Evolutionary conservation across 2,797 vertebrate genomes (phyloP), one percentile per base, ranked within the genome.

Genomic region (Oreonectes daqikongensis): DNA sequence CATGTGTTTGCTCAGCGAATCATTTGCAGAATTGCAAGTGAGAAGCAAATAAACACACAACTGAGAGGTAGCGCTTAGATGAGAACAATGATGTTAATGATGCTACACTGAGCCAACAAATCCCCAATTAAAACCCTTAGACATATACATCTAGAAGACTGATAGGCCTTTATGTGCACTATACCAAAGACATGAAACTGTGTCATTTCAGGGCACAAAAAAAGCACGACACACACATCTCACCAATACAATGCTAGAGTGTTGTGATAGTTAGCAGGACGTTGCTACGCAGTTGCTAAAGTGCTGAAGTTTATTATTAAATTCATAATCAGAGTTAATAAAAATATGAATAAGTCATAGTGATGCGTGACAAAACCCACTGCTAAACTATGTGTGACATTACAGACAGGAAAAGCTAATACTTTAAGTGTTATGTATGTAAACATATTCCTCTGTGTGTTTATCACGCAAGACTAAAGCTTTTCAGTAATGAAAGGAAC

Each of bases 11-110:
- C 73, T 81, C 84, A 80, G 76, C 38, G 69, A 79, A 84, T 90
- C 82, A 87, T 90, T 90, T 89, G 85, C 74, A 86, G 83, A 89
- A 89, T 87, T 87, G 89, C 86, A 88, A 86, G 87, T 86, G 32
- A 60, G 35, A 40, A 55, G 46, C 61, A 78, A 73, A 78, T 72
- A 81, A 81, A 57, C 40, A 67, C 63, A 38, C 14, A 67, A 69
- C 67, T 75, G 50, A 53, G 69, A 66, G 50, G 42, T 66, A 61
- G 52, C 20, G 11, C 30, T 38, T 61, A 52, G 53, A 46, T 60
- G 61, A 72, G 52, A 77, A 60, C 46, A 71, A 66, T 69, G 24
- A 55, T 55, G 53, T 4, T 55, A 77, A 79, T 75, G 72, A 75
- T 75, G 57, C 26, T 42, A 28, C 64, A 52, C 65, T 18, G 38